These are phyloP conservation scores for Colinus virginianus DNA, from an alignment of 2,113 vertebrate genomes.

Conservation along the genomic window DNA sequence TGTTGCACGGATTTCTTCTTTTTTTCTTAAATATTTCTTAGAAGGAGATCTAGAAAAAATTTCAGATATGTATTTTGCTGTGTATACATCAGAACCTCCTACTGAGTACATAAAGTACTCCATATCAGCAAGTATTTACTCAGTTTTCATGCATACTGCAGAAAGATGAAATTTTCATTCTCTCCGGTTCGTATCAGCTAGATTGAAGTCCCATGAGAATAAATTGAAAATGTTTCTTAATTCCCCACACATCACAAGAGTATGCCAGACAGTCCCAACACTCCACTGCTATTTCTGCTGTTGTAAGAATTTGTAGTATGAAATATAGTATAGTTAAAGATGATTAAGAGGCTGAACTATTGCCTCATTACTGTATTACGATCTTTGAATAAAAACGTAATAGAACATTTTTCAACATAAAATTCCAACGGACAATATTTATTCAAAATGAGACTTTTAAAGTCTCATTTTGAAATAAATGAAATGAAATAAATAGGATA, in stretches of 20 bases:
- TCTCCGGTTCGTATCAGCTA: background rate
- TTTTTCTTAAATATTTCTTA: background rate
- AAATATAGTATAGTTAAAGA: background rate
- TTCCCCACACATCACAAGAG: background rate
- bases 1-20: background rate
- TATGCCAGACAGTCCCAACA: background rate
- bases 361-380: background rate
- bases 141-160: background rate
- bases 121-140: background rate
- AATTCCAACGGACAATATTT: constrained; percentile 2
- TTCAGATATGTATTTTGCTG: background rate
- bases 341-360: background rate
- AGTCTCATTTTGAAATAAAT: background rate
- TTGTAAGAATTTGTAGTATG: background rate
- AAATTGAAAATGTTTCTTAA: background rate
- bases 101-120: background rate
- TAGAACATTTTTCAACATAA: background rate
- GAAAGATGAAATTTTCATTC: background rate
- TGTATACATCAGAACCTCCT: background rate
- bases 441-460: background rate
- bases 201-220: background rate
- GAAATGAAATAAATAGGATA: background rate
- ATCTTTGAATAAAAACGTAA: constrained; percentile 12
- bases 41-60: background rate
- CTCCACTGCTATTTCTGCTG: background rate